Evolutionary conservation across 2,113 vertebrate species (phyloP), one percentile per base, ranked within the genome.

Genomic region (Petroica traversi): DNA sequence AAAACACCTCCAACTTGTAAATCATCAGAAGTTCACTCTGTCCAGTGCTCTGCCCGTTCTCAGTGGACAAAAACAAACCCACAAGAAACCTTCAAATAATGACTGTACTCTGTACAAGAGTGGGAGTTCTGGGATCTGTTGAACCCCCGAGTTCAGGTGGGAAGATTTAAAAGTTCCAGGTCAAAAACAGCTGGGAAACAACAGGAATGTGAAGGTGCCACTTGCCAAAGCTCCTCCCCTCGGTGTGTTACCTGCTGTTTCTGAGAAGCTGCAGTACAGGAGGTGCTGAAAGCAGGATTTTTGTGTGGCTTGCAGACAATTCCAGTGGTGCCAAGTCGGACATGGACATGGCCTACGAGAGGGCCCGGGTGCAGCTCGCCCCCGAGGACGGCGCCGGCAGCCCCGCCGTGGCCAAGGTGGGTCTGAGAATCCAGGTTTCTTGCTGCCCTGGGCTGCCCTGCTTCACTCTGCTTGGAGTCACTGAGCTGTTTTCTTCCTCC

Each of bases 331-430:
- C 91, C 1, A 95, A 97, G 31, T 87, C 96, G 0, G 98, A 99
- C 83, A 97, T 98, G 87, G 98, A 97, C 88, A 97, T 95, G 95
- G 97, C 93, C 0, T 98, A 97, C 11, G 98, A 99, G 58, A 96
- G 88, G 23, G 95, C 98, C 57, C 58, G 93, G 20, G 85, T 97
- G 73, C 88, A 84, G 29, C 87, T 95, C 1, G 41, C 41, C 6
- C 95, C 95, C 0, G 98, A 98, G 26, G 98, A 99, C 1, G 4
- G 6, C 3, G 94, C 97, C 4, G 57, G 94, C 33, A 97, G 94
- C 76, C 85, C 98, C 2, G 10, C 66, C 13, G 67, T 95, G 52
- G 85, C 96, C 90, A 99, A 99, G 98, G 99, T 99, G 91, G 57
- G 92, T 49, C 16, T 28, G 52, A 17, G n/a, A 15, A 9, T 15